These are phyloP conservation scores for Macrophya annulata DNA, from an alignment of 2,888 invertebrate genomes.

Conservation along the genomic window DNA sequence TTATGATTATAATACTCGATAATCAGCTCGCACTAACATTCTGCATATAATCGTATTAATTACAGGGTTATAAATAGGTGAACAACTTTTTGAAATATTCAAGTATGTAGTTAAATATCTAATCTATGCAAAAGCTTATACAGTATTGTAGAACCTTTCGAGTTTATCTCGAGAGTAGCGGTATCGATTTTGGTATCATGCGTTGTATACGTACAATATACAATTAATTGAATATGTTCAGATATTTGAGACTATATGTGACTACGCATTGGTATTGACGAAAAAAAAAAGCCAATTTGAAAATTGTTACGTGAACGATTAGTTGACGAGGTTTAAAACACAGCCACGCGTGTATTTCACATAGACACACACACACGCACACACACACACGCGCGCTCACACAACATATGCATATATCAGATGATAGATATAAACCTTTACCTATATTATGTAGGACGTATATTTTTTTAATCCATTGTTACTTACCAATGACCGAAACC, in stretches of 20 bases:
- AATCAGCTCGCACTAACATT: background rate
- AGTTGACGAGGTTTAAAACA: background rate
- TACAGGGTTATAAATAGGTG: background rate
- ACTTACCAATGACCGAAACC: conserved; percentile 73
- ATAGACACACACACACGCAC: background rate
- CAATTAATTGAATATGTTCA: background rate
- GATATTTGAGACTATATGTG: background rate
- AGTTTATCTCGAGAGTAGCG: conserved; percentile 13
- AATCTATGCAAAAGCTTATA: background rate
- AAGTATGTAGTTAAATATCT: background rate
- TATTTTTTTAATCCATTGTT: background rate
- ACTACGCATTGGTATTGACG: background rate
- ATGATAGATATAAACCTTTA: background rate
- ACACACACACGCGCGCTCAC: too few relatives aligned
- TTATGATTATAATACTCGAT: background rate
- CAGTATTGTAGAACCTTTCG: background rate
- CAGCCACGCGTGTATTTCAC: background rate
- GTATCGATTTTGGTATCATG: conserved; percentile 12
- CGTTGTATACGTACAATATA: background rate
- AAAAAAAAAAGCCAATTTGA: background rate
- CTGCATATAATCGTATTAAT: background rate
- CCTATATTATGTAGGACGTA: background rate
- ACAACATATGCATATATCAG: too few relatives aligned
- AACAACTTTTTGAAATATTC: background rate
- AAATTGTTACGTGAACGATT: background rate